Percentiles rank a stretch among this genome's conserved stretches.
Conservation (phyloP, 2,113 vertebrate genomes). For the Plestiodon gilberti region DNA sequence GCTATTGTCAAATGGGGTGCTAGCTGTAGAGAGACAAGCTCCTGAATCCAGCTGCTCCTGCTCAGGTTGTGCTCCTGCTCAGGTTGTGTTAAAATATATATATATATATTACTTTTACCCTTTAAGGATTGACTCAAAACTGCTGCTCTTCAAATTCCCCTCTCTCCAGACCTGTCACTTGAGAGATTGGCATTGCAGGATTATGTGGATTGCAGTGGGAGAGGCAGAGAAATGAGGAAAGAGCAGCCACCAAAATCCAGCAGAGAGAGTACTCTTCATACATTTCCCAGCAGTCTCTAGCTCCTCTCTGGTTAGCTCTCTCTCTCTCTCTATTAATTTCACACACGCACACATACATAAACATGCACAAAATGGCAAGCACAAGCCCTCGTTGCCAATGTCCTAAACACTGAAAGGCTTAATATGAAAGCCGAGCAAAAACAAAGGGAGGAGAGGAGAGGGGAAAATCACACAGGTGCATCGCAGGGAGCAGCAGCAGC, state of each 20-base stretch:
- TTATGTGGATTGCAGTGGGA: slow-evolving; percentile 59
- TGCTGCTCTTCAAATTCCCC: slow-evolving; percentile 23
- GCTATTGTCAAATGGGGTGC: neutral
- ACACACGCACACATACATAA: neutral
- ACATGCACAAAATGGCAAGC: slow-evolving; percentile 47
- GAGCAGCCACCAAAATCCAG: slow-evolving; percentile 59
- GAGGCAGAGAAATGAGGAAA: slow-evolving; percentile 23
- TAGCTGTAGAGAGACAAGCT: neutral
- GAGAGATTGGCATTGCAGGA: slow-evolving; percentile 61
- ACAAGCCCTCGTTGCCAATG: slow-evolving; percentile 24
- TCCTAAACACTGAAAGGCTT: neutral
- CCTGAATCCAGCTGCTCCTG: neutral
- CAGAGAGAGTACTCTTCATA: slow-evolving; percentile 24
- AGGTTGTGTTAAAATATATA: neutral
- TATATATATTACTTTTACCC: neutral
- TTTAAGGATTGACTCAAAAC: neutral
- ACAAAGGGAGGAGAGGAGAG: slow-evolving; percentile 42
- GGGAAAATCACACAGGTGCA: slow-evolving; percentile 43
- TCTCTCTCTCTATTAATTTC: too few relatives aligned
- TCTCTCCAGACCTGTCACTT: slow-evolving; percentile 16
- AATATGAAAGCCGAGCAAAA: neutral
- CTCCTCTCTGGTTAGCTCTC: slow-evolving; percentile 52
- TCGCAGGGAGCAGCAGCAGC: neutral
- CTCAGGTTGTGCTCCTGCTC: neutral
- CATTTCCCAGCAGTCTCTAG: slow-evolving; percentile 31